A percentile compares a stretch with the other conserved stretches of the same genome.
Conservation (phyloP, 1,140 invertebrate genomes). For the Temnothorax longispinosus region DNA sequence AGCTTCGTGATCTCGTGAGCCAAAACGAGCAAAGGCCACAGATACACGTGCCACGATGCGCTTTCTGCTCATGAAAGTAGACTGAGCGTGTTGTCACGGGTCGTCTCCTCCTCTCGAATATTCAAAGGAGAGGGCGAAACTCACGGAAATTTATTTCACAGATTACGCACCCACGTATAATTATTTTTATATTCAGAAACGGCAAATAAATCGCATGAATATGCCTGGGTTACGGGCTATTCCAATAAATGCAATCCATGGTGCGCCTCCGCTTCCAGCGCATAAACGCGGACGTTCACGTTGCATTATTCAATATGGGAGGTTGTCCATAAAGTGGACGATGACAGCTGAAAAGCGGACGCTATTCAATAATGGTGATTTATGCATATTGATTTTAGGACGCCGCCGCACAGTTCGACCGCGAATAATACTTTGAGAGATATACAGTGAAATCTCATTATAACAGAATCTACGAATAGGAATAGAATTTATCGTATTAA, state of each 20-base stretch:
- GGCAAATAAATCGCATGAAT: neutral
- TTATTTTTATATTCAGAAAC: neutral
- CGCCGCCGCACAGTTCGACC: neutral
- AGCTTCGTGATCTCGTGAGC: constrained; percentile 72
- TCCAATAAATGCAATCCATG: neutral
- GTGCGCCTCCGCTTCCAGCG: neutral
- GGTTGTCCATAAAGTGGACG: constrained; percentile 10
- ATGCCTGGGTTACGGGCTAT: neutral
- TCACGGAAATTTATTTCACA: constrained; percentile 1
- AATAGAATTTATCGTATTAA: neutral
- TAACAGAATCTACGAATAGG: neutral
- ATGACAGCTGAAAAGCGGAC: constrained; percentile 17
- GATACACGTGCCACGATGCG: constrained; percentile 68
- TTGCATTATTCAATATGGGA: constrained; percentile 44
- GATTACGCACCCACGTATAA: neutral
- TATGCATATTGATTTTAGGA: constrained; percentile 33
- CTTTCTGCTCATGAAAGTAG: constrained; percentile 74
- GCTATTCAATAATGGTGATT: constrained; percentile 28
- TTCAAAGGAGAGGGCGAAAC: neutral
- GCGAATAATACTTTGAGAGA: constrained; percentile 1
- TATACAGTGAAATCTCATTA: neutral
- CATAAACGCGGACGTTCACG: constrained; percentile 15
- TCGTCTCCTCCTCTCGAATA: constrained; percentile 15
- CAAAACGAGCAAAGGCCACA: constrained; percentile 63
- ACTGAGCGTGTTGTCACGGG: constrained; percentile 13